Percentiles rank a stretch among this genome's conserved stretches.
phyloP scores from a whole-genome alignment of 1,140 invertebrate genomes.

The Carposina sasakii region DNA sequence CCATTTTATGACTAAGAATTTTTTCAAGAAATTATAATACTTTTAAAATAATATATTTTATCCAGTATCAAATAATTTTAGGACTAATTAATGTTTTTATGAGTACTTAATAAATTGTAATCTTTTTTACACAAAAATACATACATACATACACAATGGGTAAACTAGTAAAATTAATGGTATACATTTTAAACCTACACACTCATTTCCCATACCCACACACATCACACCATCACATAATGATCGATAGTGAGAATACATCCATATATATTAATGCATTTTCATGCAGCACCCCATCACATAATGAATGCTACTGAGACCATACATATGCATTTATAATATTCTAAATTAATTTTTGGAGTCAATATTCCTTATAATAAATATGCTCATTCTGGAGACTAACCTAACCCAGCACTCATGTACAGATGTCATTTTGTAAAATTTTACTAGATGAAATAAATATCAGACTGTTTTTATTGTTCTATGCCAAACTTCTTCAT shows the following conservation, averaged over 20 bases:
- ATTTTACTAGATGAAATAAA: too few species aligned
- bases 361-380: conserved; percentile 47
- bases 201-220: conserved; percentile 33
- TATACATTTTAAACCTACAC: conserved; percentile 48
- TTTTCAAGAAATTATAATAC: not conserved
- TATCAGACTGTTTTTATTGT: not conserved
- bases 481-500: not conserved
- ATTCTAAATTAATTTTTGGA: conserved; percentile 64
- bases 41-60: not conserved
- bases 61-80: too few species aligned
- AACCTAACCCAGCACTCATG: conserved; percentile 38
- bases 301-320: conserved; percentile 11
- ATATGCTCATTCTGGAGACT: conserved; percentile 42
- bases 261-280: conserved; percentile 19
- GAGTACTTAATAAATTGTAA: too few species aligned
- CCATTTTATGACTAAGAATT: not conserved
- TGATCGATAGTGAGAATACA: conserved; percentile 51
- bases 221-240: conserved; percentile 51
- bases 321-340: conserved; percentile 59
- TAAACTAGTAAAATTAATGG: conserved; percentile 48
- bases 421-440: too few species aligned
- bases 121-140: conserved; percentile 1
- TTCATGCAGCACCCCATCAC: not conserved
- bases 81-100: too few species aligned
- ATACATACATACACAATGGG: conserved; percentile 15